Base-by-base conservation (phyloP, 2,797 vertebrate genomes). In the Microchirus variegatus region DNA sequence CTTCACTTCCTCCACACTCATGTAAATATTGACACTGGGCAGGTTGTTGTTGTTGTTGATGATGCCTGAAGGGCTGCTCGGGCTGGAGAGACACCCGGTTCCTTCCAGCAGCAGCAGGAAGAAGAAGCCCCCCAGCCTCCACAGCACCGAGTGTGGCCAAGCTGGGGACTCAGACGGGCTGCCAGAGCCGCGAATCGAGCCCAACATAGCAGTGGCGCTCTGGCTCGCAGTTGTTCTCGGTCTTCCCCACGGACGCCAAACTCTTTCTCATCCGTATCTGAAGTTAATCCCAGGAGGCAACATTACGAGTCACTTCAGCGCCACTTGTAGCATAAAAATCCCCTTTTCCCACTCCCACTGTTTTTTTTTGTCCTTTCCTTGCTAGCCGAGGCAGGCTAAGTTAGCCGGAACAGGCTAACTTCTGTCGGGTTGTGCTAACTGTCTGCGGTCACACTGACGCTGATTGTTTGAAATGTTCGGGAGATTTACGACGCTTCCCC, bases 1-100 rank as follows among this genome's bases (percentile, higher is more conserved):
- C 82, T 93, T 93, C 72, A 94, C 93, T 79, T 94, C 93, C 63
- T 93, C 92, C 59, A 91, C 89, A 50, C 91, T 93, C 91, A 94
- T 92, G 84, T 91, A 94, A 4, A 94, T 90, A 87, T 93, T 94
- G 82, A 93, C 90, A 57, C 83, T 78, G 0, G 90, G 90, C 36
- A 58, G 67, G 53, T 67, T 57, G 57, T 56, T 54, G 70, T 85
- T 77, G 56, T 67, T 82, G 78, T 49, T 82, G 78, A 67, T 55
- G 56, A 67, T 55, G 58, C 78, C 84, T 1, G 85, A 57, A 8
- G 83, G 22, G 64, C 75, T 81, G 71, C 87, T 75, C 9, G 87
- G 89, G 72, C 67, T 90, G 69, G 90, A 87, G 17, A 92, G 87
- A 70, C 92, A 85, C 58, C 79, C 76, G 60, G 87, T 79, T 76